These are phyloP conservation scores for Hipparchia semele DNA, from an alignment of 2,888 invertebrate species.

Conservation along the genomic window DNA sequence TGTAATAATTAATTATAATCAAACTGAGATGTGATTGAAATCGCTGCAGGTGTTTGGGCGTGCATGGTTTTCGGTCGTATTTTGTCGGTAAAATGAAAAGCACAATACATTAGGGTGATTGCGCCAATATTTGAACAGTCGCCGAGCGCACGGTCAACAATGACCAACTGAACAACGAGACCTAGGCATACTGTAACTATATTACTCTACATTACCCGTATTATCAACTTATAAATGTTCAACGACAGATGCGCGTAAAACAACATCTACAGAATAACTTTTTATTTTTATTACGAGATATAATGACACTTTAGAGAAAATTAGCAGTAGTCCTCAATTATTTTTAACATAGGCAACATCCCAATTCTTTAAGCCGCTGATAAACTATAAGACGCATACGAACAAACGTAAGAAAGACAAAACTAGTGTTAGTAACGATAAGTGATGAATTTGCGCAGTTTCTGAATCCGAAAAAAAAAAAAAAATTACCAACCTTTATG, in stretches of 20 bases:
- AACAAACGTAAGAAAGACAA: too few relatives aligned
- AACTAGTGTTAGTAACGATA: not conserved
- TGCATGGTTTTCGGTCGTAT: not conserved
- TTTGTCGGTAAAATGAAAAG: slow-evolving; percentile 9
- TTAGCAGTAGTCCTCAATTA: too few relatives aligned
- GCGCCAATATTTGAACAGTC: slow-evolving; percentile 42
- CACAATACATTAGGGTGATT: slow-evolving; percentile 44
- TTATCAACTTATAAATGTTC: too few relatives aligned
- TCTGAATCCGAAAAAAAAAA: not conserved
- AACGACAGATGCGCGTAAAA: too few relatives aligned
- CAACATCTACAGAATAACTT: too few relatives aligned
- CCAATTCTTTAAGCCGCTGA: too few relatives aligned
- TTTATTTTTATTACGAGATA: too few relatives aligned
- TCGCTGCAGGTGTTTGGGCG: not conserved
- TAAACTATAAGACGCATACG: too few relatives aligned
- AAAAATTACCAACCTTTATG: too few relatives aligned
- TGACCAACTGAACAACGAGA: slow-evolving; percentile 39
- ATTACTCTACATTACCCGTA: not conserved
- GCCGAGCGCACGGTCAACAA: slow-evolving; percentile 45
- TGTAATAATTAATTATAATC: not conserved
- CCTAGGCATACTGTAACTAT: slow-evolving; percentile 8
- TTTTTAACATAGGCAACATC: too few relatives aligned
- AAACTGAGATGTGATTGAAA: not conserved
- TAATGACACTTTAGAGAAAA: too few relatives aligned
- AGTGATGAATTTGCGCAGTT: not conserved